Percentiles rank a stretch among this genome's conserved stretches.
Evolutionary conservation across 92 coral and sea anemone genomes (phyloP).

Genomic region (Parazoanthus atlanticus): DNA sequence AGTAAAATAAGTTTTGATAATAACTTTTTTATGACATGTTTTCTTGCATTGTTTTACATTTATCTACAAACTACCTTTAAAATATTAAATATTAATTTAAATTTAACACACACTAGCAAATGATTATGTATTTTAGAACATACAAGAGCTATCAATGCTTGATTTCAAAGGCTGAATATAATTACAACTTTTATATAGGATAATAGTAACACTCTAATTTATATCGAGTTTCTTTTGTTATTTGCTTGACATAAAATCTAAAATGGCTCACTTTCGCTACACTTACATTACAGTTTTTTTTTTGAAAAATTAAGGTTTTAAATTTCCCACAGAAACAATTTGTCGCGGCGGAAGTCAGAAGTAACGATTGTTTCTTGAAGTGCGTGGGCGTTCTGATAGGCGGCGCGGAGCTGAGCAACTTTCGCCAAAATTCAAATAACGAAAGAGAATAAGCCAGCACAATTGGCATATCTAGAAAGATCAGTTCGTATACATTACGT

Average conservation of each 20-base stretch:
- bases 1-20: too few species aligned
- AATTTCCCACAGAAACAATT: conserved; percentile 49
- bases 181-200: too few species aligned
- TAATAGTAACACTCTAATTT: too few species aligned
- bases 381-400: conserved; percentile 7
- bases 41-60: too few species aligned
- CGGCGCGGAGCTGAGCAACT: neutral
- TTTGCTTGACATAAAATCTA: neutral
- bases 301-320: conserved; percentile 25
- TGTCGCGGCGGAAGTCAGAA: conserved; percentile 7
- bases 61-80: too few species aligned
- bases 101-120: too few species aligned
- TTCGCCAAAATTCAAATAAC: conserved; percentile 14
- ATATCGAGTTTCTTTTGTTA: too few species aligned
- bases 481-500: neutral
- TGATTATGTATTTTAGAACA: too few species aligned
- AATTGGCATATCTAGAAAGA: neutral
- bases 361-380: conserved; percentile 7
- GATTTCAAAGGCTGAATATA: too few species aligned
- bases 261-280: neutral
- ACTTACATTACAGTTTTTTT: neutral
- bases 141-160: too few species aligned
- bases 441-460: neutral
- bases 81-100: too few species aligned
- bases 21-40: too few species aligned